These are phyloP conservation scores for Peromyscus eremicus DNA, from an alignment of 2,797 vertebrate genomes.

Conservation along the genomic window DNA sequence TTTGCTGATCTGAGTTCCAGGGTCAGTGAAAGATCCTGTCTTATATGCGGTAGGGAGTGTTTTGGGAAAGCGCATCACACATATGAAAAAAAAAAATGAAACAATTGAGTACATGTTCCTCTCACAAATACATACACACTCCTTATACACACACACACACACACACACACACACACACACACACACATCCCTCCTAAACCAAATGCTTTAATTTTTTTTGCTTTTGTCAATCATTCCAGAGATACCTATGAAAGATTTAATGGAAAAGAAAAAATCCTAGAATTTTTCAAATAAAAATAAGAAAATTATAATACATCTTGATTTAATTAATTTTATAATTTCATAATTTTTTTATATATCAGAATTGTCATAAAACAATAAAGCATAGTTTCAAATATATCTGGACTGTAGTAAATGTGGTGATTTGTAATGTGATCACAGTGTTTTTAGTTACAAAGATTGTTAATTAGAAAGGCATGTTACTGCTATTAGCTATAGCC, in stretches of 20 bases:
- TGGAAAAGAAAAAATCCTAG: background rate
- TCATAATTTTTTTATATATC: background rate
- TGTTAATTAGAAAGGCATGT: background rate
- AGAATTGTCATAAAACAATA: constrained; percentile 10
- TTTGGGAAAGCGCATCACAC: background rate
- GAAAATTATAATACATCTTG: no score
- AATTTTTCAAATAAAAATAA: background rate
- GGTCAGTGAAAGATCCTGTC: background rate
- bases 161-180: no score
- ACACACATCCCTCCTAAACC: background rate
- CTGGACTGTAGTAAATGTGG: background rate
- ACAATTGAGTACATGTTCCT: no score
- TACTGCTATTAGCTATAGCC: background rate
- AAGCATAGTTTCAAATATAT: background rate
- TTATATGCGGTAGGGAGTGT: background rate
- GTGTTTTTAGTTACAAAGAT: background rate
- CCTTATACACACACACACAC: no score
- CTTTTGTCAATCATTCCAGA: background rate
- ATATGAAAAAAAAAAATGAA: background rate
- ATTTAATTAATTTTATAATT: background rate
- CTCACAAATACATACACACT: no score
- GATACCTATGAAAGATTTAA: background rate
- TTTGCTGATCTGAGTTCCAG: background rate
- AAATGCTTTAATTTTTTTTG: background rate
- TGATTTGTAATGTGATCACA: background rate